Conservation (phyloP, 1,140 invertebrate species). For the Zaprionus nigranus region DNA sequence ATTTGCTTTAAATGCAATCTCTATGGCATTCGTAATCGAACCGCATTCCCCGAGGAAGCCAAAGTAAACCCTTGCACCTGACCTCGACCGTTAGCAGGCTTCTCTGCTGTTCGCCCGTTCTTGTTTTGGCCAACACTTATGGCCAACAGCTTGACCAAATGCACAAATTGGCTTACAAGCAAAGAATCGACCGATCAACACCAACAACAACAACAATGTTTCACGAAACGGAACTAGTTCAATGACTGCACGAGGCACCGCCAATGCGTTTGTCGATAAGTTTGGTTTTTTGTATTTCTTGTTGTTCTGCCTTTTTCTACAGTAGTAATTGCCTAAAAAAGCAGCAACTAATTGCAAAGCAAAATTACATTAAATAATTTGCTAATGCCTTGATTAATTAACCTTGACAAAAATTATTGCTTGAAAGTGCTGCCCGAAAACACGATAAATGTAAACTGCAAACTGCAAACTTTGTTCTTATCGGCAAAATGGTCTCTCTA, state of each 20-base stretch:
- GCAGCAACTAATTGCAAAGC: not conserved
- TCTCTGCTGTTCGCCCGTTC: slow-evolving; percentile 7
- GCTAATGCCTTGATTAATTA: not conserved
- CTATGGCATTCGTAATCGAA: not conserved
- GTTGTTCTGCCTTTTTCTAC: slow-evolving; percentile 2
- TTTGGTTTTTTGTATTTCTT: not conserved
- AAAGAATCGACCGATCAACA: slow-evolving; percentile 5
- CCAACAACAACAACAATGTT: slow-evolving; percentile 8
- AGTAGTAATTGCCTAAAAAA: slow-evolving; percentile 12
- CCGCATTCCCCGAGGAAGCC: slow-evolving; percentile 44
- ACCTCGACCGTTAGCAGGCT: slow-evolving; percentile 33
- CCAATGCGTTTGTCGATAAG: slow-evolving; percentile 7
- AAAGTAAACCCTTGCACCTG: slow-evolving; percentile 36
- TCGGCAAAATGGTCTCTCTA: slow-evolving; percentile 22
- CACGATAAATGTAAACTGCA: too few relatives aligned
- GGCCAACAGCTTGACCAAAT: slow-evolving; percentile 24
- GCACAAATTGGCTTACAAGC: slow-evolving; percentile 64
- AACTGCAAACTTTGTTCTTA: too few relatives aligned
- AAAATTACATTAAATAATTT: slow-evolving; percentile 10
- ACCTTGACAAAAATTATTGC: not conserved
- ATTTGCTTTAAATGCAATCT: not conserved
- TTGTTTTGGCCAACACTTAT: slow-evolving; percentile 34
- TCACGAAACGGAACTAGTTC: slow-evolving; percentile 68
- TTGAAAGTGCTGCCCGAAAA: not conserved
- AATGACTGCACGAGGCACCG: slow-evolving; percentile 39